A percentile compares a stretch with the other conserved stretches of the same genome.
Conservation (phyloP, 2,888 invertebrate species). For the Leptodirus hochenwartii region DNA sequence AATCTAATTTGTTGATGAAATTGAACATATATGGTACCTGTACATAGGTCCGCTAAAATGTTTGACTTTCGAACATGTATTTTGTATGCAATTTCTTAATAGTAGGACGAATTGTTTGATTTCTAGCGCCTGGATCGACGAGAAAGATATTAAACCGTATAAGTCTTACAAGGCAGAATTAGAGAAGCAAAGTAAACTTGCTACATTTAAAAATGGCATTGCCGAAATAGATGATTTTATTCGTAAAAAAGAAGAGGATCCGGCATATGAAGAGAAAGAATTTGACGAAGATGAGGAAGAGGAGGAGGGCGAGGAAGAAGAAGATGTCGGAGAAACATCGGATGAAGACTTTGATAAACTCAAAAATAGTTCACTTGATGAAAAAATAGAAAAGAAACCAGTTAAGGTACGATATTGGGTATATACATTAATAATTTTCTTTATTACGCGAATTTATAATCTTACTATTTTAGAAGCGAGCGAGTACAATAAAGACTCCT, state of each 20-base stretch:
- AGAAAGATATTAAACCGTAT: constrained; percentile 66
- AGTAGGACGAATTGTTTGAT: constrained; percentile 11
- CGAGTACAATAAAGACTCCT: too few relatives aligned
- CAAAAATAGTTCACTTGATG: constrained; percentile 2
- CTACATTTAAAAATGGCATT: constrained; percentile 61
- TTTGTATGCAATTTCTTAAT: not conserved
- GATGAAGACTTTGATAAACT: constrained; percentile 3
- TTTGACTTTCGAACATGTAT: not conserved
- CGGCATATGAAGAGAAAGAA: constrained; percentile 3
- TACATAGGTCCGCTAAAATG: not conserved
- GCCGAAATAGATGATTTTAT: constrained; percentile 65
- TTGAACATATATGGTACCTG: constrained; percentile 20
- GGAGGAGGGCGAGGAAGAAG: constrained; percentile 7
- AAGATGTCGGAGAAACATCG: constrained; percentile 6
- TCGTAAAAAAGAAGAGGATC: constrained; percentile 42
- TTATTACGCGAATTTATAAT: too few relatives aligned
- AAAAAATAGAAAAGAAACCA: too few relatives aligned
- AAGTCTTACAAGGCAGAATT: constrained; percentile 61
- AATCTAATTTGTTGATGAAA: constrained; percentile 14
- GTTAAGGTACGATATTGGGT: too few relatives aligned
- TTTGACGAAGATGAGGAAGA: constrained; percentile 7
- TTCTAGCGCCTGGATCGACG: constrained; percentile 78
- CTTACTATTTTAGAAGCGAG: too few relatives aligned
- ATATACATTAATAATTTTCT: too few relatives aligned
- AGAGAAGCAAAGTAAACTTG: constrained; percentile 53